Conservation (phyloP, 1,140 invertebrate species). For the Propsilocerus akamusi region DNA sequence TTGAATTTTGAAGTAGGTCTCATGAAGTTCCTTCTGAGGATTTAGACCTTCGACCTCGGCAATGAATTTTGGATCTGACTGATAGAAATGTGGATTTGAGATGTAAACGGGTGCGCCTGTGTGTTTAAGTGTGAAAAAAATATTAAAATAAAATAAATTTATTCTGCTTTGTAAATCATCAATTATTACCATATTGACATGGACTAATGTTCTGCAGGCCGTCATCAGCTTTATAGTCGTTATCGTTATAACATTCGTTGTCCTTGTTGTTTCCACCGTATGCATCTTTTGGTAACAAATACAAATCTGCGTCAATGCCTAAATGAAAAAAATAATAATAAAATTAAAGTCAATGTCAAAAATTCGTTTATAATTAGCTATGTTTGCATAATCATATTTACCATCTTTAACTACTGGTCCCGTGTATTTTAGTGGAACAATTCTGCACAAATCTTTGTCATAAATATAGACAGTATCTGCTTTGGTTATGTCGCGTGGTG, state of each 20-base stretch:
- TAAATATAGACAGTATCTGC: conserved; percentile 56
- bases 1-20: conserved; percentile 70
- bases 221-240: conserved; percentile 43
- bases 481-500: conserved; percentile 48
- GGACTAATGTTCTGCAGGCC: conserved; percentile 72
- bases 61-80: conserved; percentile 53
- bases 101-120: conserved; percentile 68
- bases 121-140: conserved; percentile 14
- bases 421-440: conserved; percentile 51
- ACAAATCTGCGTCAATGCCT: conserved; percentile 49
- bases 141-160: neutral
- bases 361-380: neutral
- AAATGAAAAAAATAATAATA: conserved; percentile 10
- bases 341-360: neutral
- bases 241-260: conserved; percentile 64
- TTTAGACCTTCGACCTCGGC: conserved; percentile 52
- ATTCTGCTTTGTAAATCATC: conserved; percentile 3
- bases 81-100: conserved; percentile 76
- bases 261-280: conserved; percentile 52
- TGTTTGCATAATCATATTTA: conserved; percentile 14
- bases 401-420: conserved; percentile 43
- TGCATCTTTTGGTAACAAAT: conserved; percentile 45
- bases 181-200: conserved; percentile 57
- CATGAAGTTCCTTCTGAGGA: conserved; percentile 48
- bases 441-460: conserved; percentile 71